Evolutionary conservation across 2,113 vertebrate species (phyloP), one percentile per base, ranked within the genome.

Genomic region (Hyperopisus bebe): DNA sequence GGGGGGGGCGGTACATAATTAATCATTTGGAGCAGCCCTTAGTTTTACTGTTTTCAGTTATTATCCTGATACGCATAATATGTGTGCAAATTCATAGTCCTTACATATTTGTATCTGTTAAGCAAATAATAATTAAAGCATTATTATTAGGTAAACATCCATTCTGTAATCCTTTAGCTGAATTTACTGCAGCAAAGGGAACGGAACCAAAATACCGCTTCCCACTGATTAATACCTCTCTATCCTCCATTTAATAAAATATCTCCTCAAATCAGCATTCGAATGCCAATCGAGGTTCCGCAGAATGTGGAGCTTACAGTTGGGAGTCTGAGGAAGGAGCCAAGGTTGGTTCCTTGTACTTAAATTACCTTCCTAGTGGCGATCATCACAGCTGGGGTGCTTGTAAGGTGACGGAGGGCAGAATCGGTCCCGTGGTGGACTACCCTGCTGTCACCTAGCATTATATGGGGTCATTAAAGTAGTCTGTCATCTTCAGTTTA

Each of bases 401-500:
- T 62, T 86, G 53, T 62, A 90, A 90, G 92, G 91, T 89, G 91
- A 91, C 24, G 42, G 91, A 87, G 93, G 88, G 84, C 91, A 93
- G 91, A 92, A 90, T 94, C 90, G 90, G 91, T 91, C 91, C 88
- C 90, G 90, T 19, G 84, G 90, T 93, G 89, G 88, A 91, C 89
- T 89, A 66, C 24, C 42, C 80, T 53, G 50, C 48, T 55, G 84
- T 89, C 53, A 88, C 88, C 91, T 91, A 90, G 87, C 92, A 92
- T 88, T 90, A 93, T 90, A 92, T 92, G 70, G 70, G 91, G 91
- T 92, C 91, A 91, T 90, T 93, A 91, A 94, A 90, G 51, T 91
- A 94, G 92, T 93, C 92, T 94, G 91, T 95, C 91, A 93, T 91
- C 90, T 92, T 90, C 87, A 91, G 90, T 95, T 95, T 94, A 94